Base-by-base conservation (phyloP, 2,797 vertebrate genomes). In the Knipowitschia caucasica region DNA sequence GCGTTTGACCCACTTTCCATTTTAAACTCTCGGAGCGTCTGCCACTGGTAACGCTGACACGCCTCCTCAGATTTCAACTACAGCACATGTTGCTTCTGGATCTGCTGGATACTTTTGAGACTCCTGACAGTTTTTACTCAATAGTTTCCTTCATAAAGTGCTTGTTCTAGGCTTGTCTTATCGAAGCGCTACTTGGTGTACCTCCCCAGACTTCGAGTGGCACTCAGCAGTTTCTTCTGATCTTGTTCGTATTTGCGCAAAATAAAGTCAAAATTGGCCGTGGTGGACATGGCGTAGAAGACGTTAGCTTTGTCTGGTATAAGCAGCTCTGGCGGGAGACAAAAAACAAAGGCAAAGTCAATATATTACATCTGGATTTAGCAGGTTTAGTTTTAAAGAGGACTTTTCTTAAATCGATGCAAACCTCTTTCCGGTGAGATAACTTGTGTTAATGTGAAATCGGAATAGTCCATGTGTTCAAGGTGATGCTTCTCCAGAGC, bases 291-390 rank as follows among this genome's bases (percentile, higher is more conserved):
- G 0, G 93, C 92, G 0, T 94, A 94, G 80, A 93, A 94, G 62
- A 93, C 92, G 0, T 94, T 94, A 24, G 93, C 91, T 1, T 91
- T 89, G 66, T 93, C 91, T 0, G 93, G 93, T 61, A 94, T 92
- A 51, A 89, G 84, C 64, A 94, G 65, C 73, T 93, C 93, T 94
- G 85, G 23, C 31, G 62, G 44, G 1, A 24, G 1, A 53, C 9
- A 27, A 54, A 18, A 29, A 55, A 2, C 50, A 1, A 4, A 54
- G 0, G 0, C 7, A 18, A 0, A 0, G 17, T 66, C 10, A 40
- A 4, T 2, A 24, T 35, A 43, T 3, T 24, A 2, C 0, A 17
- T 2, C 12, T 39, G 1, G 3, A 46, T 39, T 23, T 6, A 23
- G 6, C 20, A 44, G 2, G 30, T 3, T 14, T 23, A 12, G 21